phyloP scores from a whole-genome alignment of 2,797 vertebrate species.

The Callimico goeldii region DNA sequence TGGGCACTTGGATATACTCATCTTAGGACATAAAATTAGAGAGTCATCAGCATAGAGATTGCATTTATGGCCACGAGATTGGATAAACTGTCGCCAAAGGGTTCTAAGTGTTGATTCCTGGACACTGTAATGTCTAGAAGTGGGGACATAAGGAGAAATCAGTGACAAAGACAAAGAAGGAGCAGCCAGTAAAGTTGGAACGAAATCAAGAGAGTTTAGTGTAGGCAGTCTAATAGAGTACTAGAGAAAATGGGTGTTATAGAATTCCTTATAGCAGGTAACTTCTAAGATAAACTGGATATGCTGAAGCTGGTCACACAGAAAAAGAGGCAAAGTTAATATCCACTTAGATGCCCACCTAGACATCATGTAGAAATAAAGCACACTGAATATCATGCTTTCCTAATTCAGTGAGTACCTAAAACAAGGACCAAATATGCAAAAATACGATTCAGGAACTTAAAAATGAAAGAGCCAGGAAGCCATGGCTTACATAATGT shows the following conservation, averaged over 20 bases:
- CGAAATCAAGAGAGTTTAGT: neutral
- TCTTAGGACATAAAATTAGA: neutral
- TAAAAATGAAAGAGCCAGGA: neutral
- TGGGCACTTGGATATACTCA: neutral
- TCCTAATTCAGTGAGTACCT: neutral
- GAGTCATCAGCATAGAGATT: neutral
- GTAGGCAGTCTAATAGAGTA: neutral
- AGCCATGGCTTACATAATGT: neutral
- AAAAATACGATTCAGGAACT: neutral
- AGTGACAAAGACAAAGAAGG: neutral
- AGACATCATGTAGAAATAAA: neutral
- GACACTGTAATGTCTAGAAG: neutral
- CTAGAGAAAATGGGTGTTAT: neutral
- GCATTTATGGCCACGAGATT: neutral
- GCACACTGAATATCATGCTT: neutral
- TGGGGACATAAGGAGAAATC: neutral
- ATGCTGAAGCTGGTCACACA: neutral
- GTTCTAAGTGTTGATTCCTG: neutral
- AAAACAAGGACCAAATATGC: neutral
- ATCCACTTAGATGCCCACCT: neutral
- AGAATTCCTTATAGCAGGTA: neutral
- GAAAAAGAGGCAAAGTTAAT: neutral
- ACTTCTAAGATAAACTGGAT: neutral
- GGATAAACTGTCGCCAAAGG: neutral
- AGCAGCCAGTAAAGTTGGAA: neutral